Evolutionary conservation across 2,113 vertebrate genomes (phyloP), one percentile per base, ranked within the genome.

Genomic region (Anolis sagrei): DNA sequence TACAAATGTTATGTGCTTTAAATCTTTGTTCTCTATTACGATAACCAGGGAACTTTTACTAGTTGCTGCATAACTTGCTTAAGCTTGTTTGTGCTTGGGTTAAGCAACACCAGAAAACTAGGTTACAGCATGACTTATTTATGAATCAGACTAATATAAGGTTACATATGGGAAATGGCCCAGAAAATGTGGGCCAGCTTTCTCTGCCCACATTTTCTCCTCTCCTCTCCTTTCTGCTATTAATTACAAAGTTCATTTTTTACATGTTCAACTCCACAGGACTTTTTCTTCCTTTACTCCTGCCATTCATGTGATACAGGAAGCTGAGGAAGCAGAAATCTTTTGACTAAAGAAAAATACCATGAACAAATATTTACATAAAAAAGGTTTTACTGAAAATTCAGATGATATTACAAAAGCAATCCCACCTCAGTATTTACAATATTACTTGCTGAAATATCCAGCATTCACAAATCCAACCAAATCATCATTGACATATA

Each of bases 381-480:
- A 88, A 76, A 7, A 9, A 2, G 49, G 94, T 95, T 96, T 96
- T 95, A 95, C 79, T 95, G 92, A 90, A 94, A 94, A 14, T 34
- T 4, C 87, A 25, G 92, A 68, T 81, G 82, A 87, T 48, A 82
- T 34, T 81, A 36, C 32, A 27, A 86, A 85, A 49, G 18, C 86
- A 72, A 90, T 74, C 23, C 14, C 14, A 58, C 14, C 54, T 3
- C 14, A 29, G 7, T 79, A 90, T 90, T 80, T 44, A 89, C 49
- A 91, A 39, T 1, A 86, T 78, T 72, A 76, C 23, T 5, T 88
- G 89, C 89, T 90, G 88, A 89, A 90, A 91, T 90, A 89, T 90
- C 87, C 92, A 77, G 91, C 79, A 74, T 44, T 32, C 70, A 79
- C 29, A 76, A 84, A 87, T 11, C 79, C 36, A 66, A n/a, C 62